Evolutionary conservation across 2,797 vertebrate species (phyloP).

Genomic region (Tokudaia tokunoshimensis): DNA sequence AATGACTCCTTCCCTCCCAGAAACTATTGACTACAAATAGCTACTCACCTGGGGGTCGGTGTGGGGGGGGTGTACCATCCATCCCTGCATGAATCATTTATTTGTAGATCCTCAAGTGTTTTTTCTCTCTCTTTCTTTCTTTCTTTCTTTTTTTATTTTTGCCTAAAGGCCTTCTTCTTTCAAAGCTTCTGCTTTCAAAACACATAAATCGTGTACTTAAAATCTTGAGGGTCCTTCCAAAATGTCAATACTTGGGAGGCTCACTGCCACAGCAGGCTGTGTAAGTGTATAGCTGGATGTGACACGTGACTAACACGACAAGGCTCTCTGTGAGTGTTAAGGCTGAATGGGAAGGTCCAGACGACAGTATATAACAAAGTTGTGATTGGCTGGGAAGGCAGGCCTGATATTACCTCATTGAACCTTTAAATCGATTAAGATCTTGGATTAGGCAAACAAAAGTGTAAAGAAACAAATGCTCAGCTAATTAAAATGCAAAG

Average conservation of each 20-base stretch:
- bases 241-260: slow-evolving; percentile 8
- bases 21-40: background rate
- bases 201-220: background rate
- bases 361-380: background rate
- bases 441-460: background rate
- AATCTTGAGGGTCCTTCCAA: background rate
- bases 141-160: background rate
- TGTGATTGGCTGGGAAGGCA: background rate
- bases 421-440: background rate
- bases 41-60: too few relatives aligned
- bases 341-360: background rate
- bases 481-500: background rate
- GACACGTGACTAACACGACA: background rate
- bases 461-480: background rate
- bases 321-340: background rate
- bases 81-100: slow-evolving; percentile 40
- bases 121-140: slow-evolving; percentile 30
- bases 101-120: slow-evolving; percentile 1
- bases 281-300: background rate
- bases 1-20: background rate
- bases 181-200: background rate
- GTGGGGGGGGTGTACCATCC: background rate
- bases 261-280: background rate
- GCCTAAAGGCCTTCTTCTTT: background rate
- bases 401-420: background rate